Conservation (phyloP, 2,113 vertebrate species). For the Leuciscus idus region DNA sequence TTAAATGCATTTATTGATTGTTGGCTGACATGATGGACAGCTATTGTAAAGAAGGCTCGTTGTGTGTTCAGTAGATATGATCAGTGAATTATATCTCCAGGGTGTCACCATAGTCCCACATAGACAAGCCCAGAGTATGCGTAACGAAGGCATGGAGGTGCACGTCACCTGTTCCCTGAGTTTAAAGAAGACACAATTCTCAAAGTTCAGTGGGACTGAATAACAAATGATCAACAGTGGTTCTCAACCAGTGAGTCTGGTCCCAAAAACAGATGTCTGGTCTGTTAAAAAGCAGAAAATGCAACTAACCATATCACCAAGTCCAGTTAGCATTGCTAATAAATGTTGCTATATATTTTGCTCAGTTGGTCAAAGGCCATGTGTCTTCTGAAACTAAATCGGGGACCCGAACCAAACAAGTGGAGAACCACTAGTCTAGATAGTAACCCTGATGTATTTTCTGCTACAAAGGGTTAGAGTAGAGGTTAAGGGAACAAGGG, state of each 20-base stretch:
- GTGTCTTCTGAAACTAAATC: background rate
- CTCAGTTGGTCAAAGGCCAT: background rate
- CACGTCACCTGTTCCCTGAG: constrained; percentile 54
- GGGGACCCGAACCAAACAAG: background rate
- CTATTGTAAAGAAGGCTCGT: constrained; percentile 3
- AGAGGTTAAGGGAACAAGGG: background rate
- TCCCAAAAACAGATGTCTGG: background rate
- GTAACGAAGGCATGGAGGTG: constrained; percentile 34
- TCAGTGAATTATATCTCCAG: constrained; percentile 1
- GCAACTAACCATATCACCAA: background rate
- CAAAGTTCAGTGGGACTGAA: background rate
- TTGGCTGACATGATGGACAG: constrained; percentile 22
- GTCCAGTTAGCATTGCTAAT: background rate
- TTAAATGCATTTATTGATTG: constrained; percentile 32
- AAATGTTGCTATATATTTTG: background rate
- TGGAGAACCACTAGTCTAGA: background rate
- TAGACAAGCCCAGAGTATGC: background rate
- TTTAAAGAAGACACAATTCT: constrained; percentile 22
- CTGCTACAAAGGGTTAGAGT: background rate
- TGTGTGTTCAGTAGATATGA: constrained; percentile 20
- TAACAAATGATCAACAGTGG: background rate
- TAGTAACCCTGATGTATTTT: background rate
- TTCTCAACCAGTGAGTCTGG: background rate
- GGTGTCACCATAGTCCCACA: background rate
- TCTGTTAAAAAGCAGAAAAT: background rate